A percentile compares a stretch with the other conserved stretches of the same genome.
Evolutionary conservation across 2,797 vertebrate species (phyloP).

Genomic region (Alca torda): DNA sequence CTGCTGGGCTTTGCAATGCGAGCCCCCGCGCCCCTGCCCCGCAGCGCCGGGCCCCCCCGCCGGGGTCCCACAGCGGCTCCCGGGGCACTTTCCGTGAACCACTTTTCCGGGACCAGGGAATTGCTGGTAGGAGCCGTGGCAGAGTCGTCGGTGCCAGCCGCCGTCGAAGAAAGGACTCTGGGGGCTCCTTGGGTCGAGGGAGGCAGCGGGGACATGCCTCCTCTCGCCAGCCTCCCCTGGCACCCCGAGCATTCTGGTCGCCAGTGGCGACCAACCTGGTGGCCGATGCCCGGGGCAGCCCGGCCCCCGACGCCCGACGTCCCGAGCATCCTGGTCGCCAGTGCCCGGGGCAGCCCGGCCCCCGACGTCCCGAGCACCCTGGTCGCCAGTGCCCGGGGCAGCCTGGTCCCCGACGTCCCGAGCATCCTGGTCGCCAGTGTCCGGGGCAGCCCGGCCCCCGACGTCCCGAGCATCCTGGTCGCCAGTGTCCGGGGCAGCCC

Average conservation of each 20-base stretch:
- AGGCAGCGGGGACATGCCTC: fast-evolving
- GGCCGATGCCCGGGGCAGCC: not conserved
- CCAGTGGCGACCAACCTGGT: not conserved
- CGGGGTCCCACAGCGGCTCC: not conserved
- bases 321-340: not conserved
- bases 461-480: no score
- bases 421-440: not conserved
- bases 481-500: not conserved
- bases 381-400: not conserved
- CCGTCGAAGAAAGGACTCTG: not conserved
- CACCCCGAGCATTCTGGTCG: not conserved
- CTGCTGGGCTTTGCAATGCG: not conserved
- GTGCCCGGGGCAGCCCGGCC: not conserved
- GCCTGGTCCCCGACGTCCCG: not conserved
- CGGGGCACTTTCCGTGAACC: not conserved
- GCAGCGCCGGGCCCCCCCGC: not conserved
- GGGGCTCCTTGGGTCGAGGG: no score
- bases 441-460: not conserved
- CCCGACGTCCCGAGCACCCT: no score
- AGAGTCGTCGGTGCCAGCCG: not conserved
- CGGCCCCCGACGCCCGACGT: not conserved
- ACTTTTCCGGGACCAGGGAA: not conserved
- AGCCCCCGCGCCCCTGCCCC: not conserved
- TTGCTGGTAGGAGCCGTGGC: not conserved
- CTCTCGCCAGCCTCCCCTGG: not conserved